phyloP scores from a whole-genome alignment of 2,113 vertebrate species.

The Gambusia holbrooki region DNA sequence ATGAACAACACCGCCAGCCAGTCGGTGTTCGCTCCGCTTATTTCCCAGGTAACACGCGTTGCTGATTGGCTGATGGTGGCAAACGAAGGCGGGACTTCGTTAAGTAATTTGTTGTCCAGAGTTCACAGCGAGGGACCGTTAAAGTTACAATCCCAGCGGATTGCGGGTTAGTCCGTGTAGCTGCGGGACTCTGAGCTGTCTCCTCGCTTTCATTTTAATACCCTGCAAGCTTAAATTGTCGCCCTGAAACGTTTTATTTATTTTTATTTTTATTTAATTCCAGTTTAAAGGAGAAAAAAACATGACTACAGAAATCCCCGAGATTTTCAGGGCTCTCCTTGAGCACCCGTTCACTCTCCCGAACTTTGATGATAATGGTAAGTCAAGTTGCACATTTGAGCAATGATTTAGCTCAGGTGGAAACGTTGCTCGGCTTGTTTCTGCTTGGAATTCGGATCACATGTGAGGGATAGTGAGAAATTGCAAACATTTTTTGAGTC shows the following conservation, averaged over 20 bases:
- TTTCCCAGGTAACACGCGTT: rapidly evolving
- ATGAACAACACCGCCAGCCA: background rate
- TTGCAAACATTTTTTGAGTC: background rate
- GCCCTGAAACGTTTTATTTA: background rate
- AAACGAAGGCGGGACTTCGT: constrained; percentile 12
- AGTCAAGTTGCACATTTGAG: constrained; percentile 29
- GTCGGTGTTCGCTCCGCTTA: constrained; percentile 10
- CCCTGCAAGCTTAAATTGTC: background rate
- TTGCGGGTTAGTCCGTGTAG: too few relatives aligned
- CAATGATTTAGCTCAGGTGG: background rate
- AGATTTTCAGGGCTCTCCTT: constrained; percentile 89
- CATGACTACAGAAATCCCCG: constrained; percentile 86
- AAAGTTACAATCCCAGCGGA: background rate
- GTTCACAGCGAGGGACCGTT: background rate
- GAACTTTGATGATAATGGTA: constrained; percentile 78
- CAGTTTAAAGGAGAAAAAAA: constrained; percentile 1
- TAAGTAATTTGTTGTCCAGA: constrained; percentile 47
- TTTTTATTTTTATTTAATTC: too few relatives aligned
- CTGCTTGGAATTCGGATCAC: background rate
- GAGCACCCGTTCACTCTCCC: constrained; percentile 86
- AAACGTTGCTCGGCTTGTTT: background rate
- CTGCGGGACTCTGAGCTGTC: background rate
- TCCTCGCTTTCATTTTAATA: background rate
- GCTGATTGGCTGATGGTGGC: constrained; percentile 42
- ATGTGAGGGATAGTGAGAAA: background rate